These are phyloP conservation scores for Spea hammondii DNA, from an alignment of 2,797 vertebrate genomes.

Conservation along the genomic window DNA sequence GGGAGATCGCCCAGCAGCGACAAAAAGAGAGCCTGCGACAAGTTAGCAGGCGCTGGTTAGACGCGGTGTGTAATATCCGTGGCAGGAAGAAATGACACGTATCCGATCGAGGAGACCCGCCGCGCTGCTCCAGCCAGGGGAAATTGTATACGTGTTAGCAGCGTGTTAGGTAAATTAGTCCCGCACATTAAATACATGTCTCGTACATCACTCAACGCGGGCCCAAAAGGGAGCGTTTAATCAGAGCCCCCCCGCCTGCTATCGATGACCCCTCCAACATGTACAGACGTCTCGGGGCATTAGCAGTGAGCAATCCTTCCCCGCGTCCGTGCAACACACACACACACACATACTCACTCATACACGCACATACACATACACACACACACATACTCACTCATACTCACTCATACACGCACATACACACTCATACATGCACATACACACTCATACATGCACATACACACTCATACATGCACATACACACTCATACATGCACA, in stretches of 20 bases:
- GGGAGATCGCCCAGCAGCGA: too few relatives aligned
- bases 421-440: too few relatives aligned
- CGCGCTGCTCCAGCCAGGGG: background rate
- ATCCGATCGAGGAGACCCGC: conserved; percentile 14
- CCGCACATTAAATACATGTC: conserved; percentile 14
- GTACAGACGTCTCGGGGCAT: background rate
- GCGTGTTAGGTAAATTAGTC: conserved; percentile 35
- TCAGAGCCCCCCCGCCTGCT: background rate
- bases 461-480: too few relatives aligned
- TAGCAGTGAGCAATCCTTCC: background rate
- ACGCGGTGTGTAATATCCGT: background rate
- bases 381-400: too few relatives aligned
- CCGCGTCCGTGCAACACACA: background rate
- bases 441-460: too few relatives aligned
- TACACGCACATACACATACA: too few relatives aligned
- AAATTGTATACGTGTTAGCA: background rate
- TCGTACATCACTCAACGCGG: conserved; percentile 6
- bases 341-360: too few relatives aligned
- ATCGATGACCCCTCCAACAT: background rate
- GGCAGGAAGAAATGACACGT: conserved; percentile 16
- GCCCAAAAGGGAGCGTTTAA: conserved; percentile 2
- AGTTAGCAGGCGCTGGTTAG: background rate
- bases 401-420: too few relatives aligned
- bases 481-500: too few relatives aligned
- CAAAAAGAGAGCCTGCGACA: background rate